Evolutionary conservation across 2,113 vertebrate species (phyloP), one percentile per base, ranked within the genome.

Genomic region (Macrotis lagotis): DNA sequence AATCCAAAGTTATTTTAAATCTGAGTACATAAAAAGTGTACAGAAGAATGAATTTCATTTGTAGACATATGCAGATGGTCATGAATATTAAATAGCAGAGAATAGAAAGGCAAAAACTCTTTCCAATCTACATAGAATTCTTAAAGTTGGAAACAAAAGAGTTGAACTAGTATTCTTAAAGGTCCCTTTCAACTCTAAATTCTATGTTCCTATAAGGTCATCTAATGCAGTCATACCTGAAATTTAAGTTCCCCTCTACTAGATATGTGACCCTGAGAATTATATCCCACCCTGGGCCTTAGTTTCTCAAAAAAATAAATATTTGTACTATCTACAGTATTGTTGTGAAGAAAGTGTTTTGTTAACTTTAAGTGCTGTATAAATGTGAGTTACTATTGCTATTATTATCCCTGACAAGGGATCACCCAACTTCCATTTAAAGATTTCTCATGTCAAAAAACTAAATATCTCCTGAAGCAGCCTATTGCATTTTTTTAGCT

Each of bases 61-160:
- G 89, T 90, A 90, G 89, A 31, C 66, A 83, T 83, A 83, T 83
- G 66, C 66, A 83, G 66, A 44, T 83, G 66, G 66, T 90, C 89
- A 48, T 48, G 48, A 48, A 90, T 48, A 90, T 90, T 48, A 90
- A 90, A 90, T 49, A 48, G n/a, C 25, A 31, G 14, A 28, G 89
- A 90, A 50, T 12, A 25, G 89, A 25, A 83, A 83, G 66, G 66
- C 66, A 44, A 83, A 44, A 83, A 83, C 37, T 83, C 16, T 44
- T 83, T 8, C 66, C n/a, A 44, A 83, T 44, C 44, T 83, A 83
- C 66, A 83, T 44, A 83, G 66, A 44, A 83, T 83, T 83, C 66
- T 44, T 83, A 44, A 44, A 83, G n/a, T 24, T 83, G 37, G 66
- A 83, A 83, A 83, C 66, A 83, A 83, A 83, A 83, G 66, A 24